These are phyloP conservation scores for Acanthurus leucopareius DNA, from an alignment of 2,797 vertebrate genomes.

Conservation along the genomic window DNA sequence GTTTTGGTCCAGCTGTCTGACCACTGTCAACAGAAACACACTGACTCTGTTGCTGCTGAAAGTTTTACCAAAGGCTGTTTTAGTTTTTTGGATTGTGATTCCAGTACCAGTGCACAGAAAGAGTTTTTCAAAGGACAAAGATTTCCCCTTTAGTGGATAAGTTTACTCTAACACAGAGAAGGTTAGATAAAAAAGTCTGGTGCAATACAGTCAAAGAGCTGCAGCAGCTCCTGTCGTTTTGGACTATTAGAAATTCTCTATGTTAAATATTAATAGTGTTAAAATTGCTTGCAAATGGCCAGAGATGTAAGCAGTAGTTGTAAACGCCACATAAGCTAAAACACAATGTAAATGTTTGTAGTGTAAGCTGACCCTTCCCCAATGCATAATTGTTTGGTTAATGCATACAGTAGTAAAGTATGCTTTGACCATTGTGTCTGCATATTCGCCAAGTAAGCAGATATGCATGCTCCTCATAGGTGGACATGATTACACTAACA, in stretches of 20 bases:
- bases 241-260: neutral
- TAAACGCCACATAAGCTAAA: conserved; percentile 22
- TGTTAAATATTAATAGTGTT: conserved; percentile 5
- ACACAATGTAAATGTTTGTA: conserved; percentile 4
- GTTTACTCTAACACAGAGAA: conserved; percentile 1
- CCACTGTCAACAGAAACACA: conserved; percentile 39
- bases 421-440: neutral
- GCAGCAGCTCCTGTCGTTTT: neutral
- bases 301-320: conserved; percentile 12
- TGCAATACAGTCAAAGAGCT: conserved; percentile 5
- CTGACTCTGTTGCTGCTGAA: conserved; percentile 11
- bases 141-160: neutral
- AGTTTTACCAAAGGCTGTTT: conserved; percentile 29
- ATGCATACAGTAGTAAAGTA: conserved; percentile 5
- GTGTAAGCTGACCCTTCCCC: neutral
- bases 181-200: conserved; percentile 20
- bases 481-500: conserved; percentile 12
- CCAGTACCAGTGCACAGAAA: neutral
- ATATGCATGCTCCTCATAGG: conserved; percentile 16
- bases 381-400: conserved; percentile 12
- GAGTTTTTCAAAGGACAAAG: conserved; percentile 2
- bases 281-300: neutral
- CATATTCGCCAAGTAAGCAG: conserved; percentile 28
- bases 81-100: conserved; percentile 24
- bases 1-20: conserved; percentile 38